Percentiles rank a stretch among this genome's conserved stretches.
These are phyloP conservation scores for Chiloscyllium plagiosum DNA, from an alignment of 2,113 vertebrate genomes.

Conservation along the genomic window DNA sequence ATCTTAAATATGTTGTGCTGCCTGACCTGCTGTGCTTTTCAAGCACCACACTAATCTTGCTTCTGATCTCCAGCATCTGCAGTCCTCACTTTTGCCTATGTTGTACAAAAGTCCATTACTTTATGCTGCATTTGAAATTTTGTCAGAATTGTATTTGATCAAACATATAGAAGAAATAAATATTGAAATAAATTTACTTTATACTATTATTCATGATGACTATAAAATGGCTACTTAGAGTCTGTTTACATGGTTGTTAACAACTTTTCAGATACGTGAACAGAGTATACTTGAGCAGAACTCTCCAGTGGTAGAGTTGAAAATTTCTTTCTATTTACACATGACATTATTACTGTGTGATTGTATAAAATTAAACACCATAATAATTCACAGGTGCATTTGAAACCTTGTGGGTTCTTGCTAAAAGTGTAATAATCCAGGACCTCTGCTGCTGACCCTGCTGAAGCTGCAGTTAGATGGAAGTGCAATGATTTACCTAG, in stretches of 20 bases:
- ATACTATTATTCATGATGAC: background rate
- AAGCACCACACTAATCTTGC: too few relatives aligned
- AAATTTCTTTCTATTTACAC: background rate
- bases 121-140: background rate
- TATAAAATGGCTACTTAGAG: background rate
- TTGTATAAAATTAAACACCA: background rate
- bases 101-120: background rate
- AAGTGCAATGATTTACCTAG: background rate
- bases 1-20: background rate
- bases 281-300: background rate
- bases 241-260: background rate
- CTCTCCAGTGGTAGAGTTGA: background rate
- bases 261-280: background rate
- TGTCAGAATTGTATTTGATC: background rate
- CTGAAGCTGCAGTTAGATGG: background rate
- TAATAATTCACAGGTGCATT: background rate
- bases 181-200: background rate
- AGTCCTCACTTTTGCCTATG: too few relatives aligned
- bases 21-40: background rate
- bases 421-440: background rate
- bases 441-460: background rate
- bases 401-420: background rate
- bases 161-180: background rate
- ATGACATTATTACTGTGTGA: background rate
- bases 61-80: too few relatives aligned